Percentiles rank a stretch among this genome's conserved stretches.
phyloP scores from a whole-genome alignment of 2,888 invertebrate species.

The Pilophorus perplexus region DNA sequence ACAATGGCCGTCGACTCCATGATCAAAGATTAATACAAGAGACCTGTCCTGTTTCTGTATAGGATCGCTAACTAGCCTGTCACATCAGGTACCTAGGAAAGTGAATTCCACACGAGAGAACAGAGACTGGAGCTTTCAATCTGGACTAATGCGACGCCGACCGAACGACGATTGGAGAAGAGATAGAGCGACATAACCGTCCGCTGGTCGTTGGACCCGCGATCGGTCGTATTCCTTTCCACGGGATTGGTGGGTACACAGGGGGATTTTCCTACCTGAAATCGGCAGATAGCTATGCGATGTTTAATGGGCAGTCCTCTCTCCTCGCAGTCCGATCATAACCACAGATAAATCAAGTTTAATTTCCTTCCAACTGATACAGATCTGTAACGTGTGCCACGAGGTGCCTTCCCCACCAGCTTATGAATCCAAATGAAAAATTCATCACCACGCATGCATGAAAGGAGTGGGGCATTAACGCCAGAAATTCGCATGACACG shows the following conservation, averaged over 20 bases:
- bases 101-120: no score
- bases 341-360: slow-evolving; percentile 38
- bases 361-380: slow-evolving; percentile 33
- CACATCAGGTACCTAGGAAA: no score
- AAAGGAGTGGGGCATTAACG: slow-evolving; percentile 19
- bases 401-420: slow-evolving; percentile 1
- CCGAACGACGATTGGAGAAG: not conserved
- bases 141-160: no score
- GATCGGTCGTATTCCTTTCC: not conserved
- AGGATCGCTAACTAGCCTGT: no score
- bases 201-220: not conserved
- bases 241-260: not conserved
- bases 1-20: no score
- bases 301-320: slow-evolving; percentile 33
- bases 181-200: not conserved
- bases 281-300: slow-evolving; percentile 31
- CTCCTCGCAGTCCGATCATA: slow-evolving; percentile 33
- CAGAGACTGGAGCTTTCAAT: no score
- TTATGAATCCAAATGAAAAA: slow-evolving; percentile 30
- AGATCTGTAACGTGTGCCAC: slow-evolving; percentile 39
- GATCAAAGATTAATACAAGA: no score
- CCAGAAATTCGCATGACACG: slow-evolving; percentile 31
- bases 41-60: no score
- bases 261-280: slow-evolving; percentile 12
- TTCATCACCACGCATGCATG: slow-evolving; percentile 34